Evolutionary conservation across 2,113 vertebrate genomes (phyloP), one percentile per base, ranked within the genome.

Genomic region (Apeltes quadracus): DNA sequence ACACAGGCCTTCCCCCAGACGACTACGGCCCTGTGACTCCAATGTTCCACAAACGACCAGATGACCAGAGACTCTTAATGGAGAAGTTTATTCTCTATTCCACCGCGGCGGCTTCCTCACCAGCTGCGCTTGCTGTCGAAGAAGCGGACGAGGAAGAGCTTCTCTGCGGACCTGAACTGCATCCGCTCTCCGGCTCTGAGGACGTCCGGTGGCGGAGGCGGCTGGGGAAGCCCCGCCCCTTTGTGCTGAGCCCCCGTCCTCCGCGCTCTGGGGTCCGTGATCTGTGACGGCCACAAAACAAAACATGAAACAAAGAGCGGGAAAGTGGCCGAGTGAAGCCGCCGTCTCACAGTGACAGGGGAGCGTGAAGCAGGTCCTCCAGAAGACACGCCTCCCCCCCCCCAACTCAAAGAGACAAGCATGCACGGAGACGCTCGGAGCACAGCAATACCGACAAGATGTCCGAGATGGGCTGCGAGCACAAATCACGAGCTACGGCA

Each of bases 61-160:
- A 43, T 43, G 41, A 29, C 29, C 7, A 34, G 20, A 44, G 14
- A 56, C 15, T 56, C 11, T 5, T n/a, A 55, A 57, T 13, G 27
- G 25, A 29, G 2, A 16, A 15, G 25, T 55, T 3, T 16, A 3
- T 3, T 23, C 5, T 23, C 14, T 6, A 2, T 1, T 51, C 48
- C 4, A 20, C 16, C 34, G 32, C 7, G 23, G 25, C 1, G 62
- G 41, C 39, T 13, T 1, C 72, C 96, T 93, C 93, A 99, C 98
- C 98, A 99, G 93, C 95, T 99, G 89, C 95, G 94, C 91, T 94
- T 99, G 90, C 95, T 99, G 94, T 97, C 97, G 87, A 96, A 98
- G 92, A 96, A 99, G 78, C 94, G 94, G 86, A 97, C 97, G 75
- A 98, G 95, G 91, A 96, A 99, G 61, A 97, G 94, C 90, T 95